These are phyloP conservation scores for Heliconius congener DNA, from an alignment of 1,140 invertebrate species.

Conservation along the genomic window DNA sequence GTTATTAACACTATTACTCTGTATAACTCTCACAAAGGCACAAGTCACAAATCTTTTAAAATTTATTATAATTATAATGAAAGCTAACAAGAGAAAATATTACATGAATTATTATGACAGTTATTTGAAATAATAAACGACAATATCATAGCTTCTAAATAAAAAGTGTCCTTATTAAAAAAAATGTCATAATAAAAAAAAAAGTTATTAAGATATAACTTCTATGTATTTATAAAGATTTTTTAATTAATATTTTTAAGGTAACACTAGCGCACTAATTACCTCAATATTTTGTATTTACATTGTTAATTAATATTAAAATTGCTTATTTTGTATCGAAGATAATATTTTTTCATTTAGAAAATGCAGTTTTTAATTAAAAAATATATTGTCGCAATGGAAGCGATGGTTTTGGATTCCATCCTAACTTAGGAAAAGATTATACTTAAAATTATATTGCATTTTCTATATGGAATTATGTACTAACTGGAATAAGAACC, in stretches of 20 bases:
- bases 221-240: too few species aligned
- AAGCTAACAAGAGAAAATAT: too few species aligned
- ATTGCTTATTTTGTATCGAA: too few species aligned
- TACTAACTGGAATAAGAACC: background rate
- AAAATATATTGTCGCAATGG: background rate
- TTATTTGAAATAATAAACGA: background rate
- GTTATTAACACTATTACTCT: background rate
- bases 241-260: background rate
- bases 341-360: background rate
- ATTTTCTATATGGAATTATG: background rate
- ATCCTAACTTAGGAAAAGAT: background rate
- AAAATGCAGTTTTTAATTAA: background rate
- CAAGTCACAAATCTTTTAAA: background rate
- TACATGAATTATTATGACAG: background rate
- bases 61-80: too few species aligned
- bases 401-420: background rate
- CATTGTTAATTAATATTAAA: background rate
- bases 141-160: background rate
- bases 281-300: slow-evolving; percentile 18
- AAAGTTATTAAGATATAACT: too few species aligned
- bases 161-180: background rate
- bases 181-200: too few species aligned
- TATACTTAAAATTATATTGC: background rate
- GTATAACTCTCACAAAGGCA: background rate
- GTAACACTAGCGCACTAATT: slow-evolving; percentile 14